phyloP scores from a whole-genome alignment of 2,888 invertebrate genomes.

The Acrobasis consociella region DNA sequence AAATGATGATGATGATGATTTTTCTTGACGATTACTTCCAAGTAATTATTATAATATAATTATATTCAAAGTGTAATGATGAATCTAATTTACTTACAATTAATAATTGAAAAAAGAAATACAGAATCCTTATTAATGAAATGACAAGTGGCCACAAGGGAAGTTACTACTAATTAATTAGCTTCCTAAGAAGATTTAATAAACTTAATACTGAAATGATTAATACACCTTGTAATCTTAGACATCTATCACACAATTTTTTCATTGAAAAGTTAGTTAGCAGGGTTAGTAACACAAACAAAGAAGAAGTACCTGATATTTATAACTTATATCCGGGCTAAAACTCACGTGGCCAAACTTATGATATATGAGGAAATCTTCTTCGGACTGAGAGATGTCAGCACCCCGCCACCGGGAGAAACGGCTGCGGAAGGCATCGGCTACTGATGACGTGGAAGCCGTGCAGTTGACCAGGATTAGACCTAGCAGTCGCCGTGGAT shows the following conservation, averaged over 20 bases:
- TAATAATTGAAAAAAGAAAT: too few species aligned
- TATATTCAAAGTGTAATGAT: too few species aligned
- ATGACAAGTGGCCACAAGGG: too few species aligned
- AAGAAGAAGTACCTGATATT: conserved; percentile 69
- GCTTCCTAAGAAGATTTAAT: too few species aligned
- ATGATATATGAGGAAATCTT: conserved; percentile 93
- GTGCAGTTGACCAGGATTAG: conserved; percentile 94
- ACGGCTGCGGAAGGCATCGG: conserved; percentile 93
- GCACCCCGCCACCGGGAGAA: conserved; percentile 93
- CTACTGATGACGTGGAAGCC: conserved; percentile 91
- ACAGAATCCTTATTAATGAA: too few species aligned
- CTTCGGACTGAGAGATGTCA: conserved; percentile 93
- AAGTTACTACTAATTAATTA: too few species aligned
- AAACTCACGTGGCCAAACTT: conserved; percentile 95
- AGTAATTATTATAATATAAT: too few species aligned
- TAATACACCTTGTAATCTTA: too few species aligned
- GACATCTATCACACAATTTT: background rate
- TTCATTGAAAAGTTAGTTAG: conserved; percentile 40
- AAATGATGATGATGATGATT: too few species aligned
- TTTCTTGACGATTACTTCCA: too few species aligned
- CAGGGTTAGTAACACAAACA: conserved; percentile 52
- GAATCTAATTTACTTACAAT: too few species aligned
- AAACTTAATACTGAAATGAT: too few species aligned
- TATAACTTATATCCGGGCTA: conserved; percentile 54
- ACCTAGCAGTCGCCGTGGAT: conserved; percentile 90